Evolutionary conservation across 2,113 vertebrate species (phyloP).

Genomic region (Pluvianellus socialis): DNA sequence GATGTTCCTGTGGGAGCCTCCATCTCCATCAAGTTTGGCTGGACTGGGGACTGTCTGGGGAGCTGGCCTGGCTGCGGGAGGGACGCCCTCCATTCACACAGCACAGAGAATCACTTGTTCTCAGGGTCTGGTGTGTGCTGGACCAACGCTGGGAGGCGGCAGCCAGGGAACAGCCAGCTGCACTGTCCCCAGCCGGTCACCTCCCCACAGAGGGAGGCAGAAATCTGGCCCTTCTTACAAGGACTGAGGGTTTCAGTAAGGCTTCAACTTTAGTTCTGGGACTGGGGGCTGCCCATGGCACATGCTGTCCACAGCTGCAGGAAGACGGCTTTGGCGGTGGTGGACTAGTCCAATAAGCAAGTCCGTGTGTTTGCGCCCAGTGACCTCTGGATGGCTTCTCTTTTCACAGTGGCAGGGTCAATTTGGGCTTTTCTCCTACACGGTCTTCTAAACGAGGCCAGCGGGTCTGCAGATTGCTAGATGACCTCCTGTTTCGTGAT

Average conservation of each 20-base stretch:
- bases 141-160: neutral
- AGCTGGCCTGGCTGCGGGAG: neutral
- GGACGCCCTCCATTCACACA: neutral
- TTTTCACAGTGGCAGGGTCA: slow-evolving; percentile 48
- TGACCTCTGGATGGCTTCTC: neutral
- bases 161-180: neutral
- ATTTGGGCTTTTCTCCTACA: neutral
- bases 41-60: neutral
- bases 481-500: slow-evolving; percentile 98
- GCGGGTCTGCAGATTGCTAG: slow-evolving; percentile 68
- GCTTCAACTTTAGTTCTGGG: slow-evolving; percentile 8
- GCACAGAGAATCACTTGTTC: neutral
- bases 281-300: neutral
- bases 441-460: neutral
- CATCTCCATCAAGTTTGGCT: neutral
- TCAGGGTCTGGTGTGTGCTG: neutral
- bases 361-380: neutral
- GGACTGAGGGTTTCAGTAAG: neutral
- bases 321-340: slow-evolving; percentile 11
- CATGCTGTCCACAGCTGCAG: neutral
- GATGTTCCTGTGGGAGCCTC: neutral
- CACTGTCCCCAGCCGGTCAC: neutral
- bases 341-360: neutral
- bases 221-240: neutral
- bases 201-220: neutral